Base-by-base conservation (phyloP, 1,140 invertebrate genomes). In the Rhynchophorus ferrugineus region DNA sequence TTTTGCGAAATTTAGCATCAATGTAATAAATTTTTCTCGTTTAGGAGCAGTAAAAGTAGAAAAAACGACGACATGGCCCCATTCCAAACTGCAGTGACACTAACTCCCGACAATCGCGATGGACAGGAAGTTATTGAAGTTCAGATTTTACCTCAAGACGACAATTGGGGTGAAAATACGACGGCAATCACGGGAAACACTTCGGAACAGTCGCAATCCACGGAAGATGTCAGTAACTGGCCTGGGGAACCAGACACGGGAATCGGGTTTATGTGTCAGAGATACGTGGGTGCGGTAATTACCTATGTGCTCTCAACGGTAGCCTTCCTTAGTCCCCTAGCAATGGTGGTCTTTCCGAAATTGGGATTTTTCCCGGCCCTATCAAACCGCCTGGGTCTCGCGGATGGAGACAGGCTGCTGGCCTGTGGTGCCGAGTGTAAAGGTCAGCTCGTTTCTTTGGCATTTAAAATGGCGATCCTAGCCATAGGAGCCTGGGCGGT, bases 101-200 rank as follows among this genome's bases (percentile, higher is more conserved):
- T 81, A 16, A 71, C 74, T n/a, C 75, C 78, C 16, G 78, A 80
- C 46, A 78, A 74, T 56, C 74, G 75, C 20, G 79, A 78, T 72
- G 82, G 74, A 38, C 79, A 81, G 63, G 83, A 87, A 71, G 78
- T 85, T n/a, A 85, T 86, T 43, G 83, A 87, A 71, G 87, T 91
- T 38, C 86, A 89, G 72, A 89, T 90, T 57, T 69, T 97, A 35
- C 91, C 91, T 0, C 84, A 94, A 72, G 93, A 97, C 76, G 95
- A 98, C 65, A 95, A 95, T 68, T 98, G 95, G 95, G 93, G 91
- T 24, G 95, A 98, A 72, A 96, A 93, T 64, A 96, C 92, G 0
- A 98, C 95, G 3, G 94, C 91, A 0, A 85, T 98, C 17, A 98
- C 95, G 3, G 94, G 93, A 13, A 95, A 95, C 62, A 97, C 93